Evolutionary conservation across 1,140 invertebrate genomes (phyloP).

Genomic region (Ceratina australensis): DNA sequence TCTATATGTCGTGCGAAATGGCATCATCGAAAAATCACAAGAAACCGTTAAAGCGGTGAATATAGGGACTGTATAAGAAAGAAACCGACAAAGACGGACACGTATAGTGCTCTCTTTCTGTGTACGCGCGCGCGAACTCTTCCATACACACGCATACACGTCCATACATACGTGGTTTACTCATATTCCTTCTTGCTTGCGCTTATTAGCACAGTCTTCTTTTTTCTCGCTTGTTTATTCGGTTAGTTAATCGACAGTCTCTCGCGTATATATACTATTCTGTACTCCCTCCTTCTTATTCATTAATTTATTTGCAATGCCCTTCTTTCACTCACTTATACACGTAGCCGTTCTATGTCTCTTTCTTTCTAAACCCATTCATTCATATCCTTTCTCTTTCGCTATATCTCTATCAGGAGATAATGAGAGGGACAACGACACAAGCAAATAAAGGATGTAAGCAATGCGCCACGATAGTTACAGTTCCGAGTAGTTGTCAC

Average conservation of each 20-base stretch:
- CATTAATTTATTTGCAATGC: constrained; percentile 4
- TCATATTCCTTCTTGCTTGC: constrained; percentile 3
- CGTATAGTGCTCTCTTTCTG: neutral
- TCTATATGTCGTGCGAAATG: neutral
- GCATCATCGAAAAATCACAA: constrained; percentile 54
- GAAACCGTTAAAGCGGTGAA: constrained; percentile 60
- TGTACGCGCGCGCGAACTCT: constrained; percentile 37
- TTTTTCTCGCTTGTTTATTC: constrained; percentile 14
- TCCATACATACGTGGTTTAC: neutral
- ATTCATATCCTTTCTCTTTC: constrained; percentile 1
- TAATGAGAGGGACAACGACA: constrained; percentile 11
- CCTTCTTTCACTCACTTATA: constrained; percentile 4
- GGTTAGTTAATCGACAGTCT: constrained; percentile 26
- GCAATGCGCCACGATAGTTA: constrained; percentile 58
- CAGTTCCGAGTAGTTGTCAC: constrained; percentile 63
- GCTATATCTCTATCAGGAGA: neutral
- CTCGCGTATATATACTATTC: neutral
- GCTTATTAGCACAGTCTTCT: constrained; percentile 1
- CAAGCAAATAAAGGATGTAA: constrained; percentile 53
- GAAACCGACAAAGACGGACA: constrained; percentile 39
- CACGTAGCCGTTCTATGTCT: neutral
- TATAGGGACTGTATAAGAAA: constrained; percentile 39
- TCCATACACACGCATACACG: too few relatives aligned
- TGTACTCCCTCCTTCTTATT: neutral
- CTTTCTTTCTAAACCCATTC: constrained; percentile 5